Base-by-base conservation (phyloP, 2,888 invertebrate species). In the Bellardia bayeri region DNA sequence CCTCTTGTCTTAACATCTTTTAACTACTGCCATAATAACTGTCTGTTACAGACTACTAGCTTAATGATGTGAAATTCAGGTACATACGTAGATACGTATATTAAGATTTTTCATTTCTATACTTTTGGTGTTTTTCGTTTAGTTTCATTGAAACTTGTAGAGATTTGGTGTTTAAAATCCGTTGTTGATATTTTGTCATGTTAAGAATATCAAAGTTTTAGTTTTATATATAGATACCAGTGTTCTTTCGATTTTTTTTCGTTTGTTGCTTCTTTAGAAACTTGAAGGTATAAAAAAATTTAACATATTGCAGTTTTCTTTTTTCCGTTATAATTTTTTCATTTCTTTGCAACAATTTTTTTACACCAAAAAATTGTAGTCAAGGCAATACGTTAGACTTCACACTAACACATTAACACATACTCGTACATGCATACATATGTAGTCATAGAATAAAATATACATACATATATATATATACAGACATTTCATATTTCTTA, bases 381-480 rank as follows among this genome's bases (percentile, higher is more conserved):
- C 80, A 76, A 81, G 80, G 85, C 85, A 72, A 74, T 68, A 85
- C 61, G 63, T 71, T 75, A 69, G 63, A 64, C 75, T 68, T 51
- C 42, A 61, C 49, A 84, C 37, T 13, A 51, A 42, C 14, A 56
- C 33, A 68, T 45, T 6, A 8, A 23, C 23, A 23, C 23, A 23
- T 23, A 1, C 23, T 49, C 45, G 42, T 37, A 42, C 8, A 6
- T 3, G 3, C 5, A 61, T 13, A 42, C 61, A 3, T n/a, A 58
- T 58, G 42, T 37, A 42, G 13, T 4, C 8, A 69, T 2, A 33
- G 2, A n/a, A 33, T 33, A 3, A 33, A 2, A 33, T 4, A 33
- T 37, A 40, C 9, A 33, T 11, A 42, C 58, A 49, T 49, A 23
- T n/a, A 51, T 16, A 33, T 63, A 49, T 11, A 71, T 4, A 23